phyloP scores from a whole-genome alignment of 2,113 vertebrate genomes.

The Channa maculata region DNA sequence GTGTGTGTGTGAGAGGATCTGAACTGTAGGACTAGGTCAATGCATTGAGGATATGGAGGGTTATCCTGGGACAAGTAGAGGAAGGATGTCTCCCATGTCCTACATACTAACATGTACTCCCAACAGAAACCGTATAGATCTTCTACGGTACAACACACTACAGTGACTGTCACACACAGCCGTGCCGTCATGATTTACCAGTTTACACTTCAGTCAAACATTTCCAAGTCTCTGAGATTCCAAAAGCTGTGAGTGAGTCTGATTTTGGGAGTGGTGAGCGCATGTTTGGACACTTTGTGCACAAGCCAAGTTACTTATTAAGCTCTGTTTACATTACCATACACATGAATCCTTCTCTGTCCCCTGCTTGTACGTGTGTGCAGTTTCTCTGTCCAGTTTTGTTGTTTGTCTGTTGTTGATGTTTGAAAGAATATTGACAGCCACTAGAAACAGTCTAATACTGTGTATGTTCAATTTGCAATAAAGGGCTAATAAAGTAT shows the following conservation, averaged over 20 bases:
- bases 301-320: slow-evolving; percentile 10
- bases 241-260: slow-evolving; percentile 13
- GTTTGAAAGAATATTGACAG: too few species aligned
- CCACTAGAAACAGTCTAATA: too few species aligned
- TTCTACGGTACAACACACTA: neutral
- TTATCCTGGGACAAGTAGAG: slow-evolving; percentile 14
- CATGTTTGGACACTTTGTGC: slow-evolving; percentile 6
- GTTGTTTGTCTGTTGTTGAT: too few species aligned
- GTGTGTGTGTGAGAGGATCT: slow-evolving; percentile 2
- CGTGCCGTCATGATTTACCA: slow-evolving; percentile 15
- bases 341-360: too few species aligned
- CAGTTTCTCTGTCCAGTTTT: too few species aligned
- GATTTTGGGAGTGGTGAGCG: neutral
- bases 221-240: neutral
- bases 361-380: too few species aligned
- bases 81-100: slow-evolving; percentile 2
- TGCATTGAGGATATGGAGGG: slow-evolving; percentile 7
- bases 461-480: too few species aligned
- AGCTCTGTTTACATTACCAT: too few species aligned
- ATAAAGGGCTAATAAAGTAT: too few species aligned
- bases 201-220: neutral
- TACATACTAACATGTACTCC: slow-evolving; percentile 10
- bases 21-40: slow-evolving; percentile 14
- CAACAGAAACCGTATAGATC: slow-evolving; percentile 11
- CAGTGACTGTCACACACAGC: neutral